These are phyloP conservation scores for Falco punctatus DNA, from an alignment of 2,113 vertebrate genomes.

Conservation along the genomic window DNA sequence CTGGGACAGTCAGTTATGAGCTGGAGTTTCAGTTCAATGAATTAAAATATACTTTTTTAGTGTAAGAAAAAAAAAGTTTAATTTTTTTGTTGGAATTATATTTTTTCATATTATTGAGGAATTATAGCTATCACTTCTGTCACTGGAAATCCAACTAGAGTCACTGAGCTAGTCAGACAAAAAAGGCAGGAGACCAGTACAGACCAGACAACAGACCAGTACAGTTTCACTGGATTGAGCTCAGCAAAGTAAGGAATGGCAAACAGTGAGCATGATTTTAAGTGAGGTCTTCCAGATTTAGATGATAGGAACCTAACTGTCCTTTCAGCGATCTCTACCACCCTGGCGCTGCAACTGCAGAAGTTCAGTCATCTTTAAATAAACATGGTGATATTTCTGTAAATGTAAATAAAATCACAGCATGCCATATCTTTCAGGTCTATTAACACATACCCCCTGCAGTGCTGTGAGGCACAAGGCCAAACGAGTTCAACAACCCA, in stretches of 20 bases:
- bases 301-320: background rate
- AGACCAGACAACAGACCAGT: background rate
- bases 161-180: background rate
- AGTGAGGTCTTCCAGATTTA: background rate
- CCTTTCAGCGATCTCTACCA: background rate
- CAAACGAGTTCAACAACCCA: slow-evolving; percentile 38
- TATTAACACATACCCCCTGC: background rate
- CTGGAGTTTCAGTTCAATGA: background rate
- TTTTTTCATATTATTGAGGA: background rate
- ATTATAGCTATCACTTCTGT: background rate
- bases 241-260: background rate
- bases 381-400: background rate
- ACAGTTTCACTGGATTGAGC: background rate
- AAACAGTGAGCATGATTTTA: background rate
- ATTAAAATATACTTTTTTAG: background rate
- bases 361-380: slow-evolving; percentile 17
- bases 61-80: background rate
- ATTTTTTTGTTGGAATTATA: background rate
- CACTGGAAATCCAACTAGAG: background rate
- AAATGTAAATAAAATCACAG: slow-evolving; percentile 49
- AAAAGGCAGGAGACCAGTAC: background rate
- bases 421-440: background rate
- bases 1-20: background rate
- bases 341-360: background rate
- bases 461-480: background rate